A percentile compares a stretch with the other conserved stretches of the same genome.
phyloP scores from a whole-genome alignment of 2,797 vertebrate genomes.

The Leuciscus waleckii region DNA sequence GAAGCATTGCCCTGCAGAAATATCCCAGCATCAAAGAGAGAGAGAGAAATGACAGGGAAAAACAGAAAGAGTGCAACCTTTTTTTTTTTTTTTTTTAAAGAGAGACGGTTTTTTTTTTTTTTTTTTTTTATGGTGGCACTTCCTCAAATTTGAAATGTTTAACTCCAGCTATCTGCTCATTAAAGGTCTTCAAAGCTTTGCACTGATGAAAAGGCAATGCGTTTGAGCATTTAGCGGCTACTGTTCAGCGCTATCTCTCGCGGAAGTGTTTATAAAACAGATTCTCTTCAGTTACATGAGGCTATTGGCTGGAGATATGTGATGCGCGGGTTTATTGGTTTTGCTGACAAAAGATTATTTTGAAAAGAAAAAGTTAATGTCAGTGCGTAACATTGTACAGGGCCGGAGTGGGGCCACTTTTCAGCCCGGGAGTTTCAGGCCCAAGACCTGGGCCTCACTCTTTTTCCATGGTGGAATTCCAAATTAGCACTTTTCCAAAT shows the following conservation, averaged over 20 bases:
- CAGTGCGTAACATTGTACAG: background rate
- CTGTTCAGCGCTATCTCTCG: slow-evolving; percentile 73
- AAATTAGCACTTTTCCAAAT: no score
- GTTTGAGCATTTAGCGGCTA: slow-evolving; percentile 84
- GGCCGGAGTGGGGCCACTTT: no score
- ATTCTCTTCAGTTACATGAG: background rate
- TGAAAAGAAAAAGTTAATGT: background rate
- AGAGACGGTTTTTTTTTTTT: background rate
- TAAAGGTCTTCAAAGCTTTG: slow-evolving; percentile 87
- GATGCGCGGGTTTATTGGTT: background rate
- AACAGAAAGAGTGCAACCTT: slow-evolving; percentile 6
- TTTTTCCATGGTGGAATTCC: no score
- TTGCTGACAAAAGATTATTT: background rate
- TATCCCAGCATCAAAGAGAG: slow-evolving; percentile 85
- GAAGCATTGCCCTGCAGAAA: slow-evolving; percentile 80
- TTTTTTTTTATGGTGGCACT: slow-evolving; percentile 71
- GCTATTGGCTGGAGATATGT: background rate
- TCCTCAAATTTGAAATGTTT: slow-evolving; percentile 83
- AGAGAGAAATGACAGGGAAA: slow-evolving; percentile 21
- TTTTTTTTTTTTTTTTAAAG: background rate
- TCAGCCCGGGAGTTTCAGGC: no score
- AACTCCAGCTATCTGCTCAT: slow-evolving; percentile 88
- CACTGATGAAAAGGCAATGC: slow-evolving; percentile 90
- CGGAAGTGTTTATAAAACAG: slow-evolving; percentile 65
- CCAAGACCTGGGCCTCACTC: no score